Evolutionary conservation across 1,140 invertebrate species (phyloP).

Genomic region (Drosophila insularis): DNA sequence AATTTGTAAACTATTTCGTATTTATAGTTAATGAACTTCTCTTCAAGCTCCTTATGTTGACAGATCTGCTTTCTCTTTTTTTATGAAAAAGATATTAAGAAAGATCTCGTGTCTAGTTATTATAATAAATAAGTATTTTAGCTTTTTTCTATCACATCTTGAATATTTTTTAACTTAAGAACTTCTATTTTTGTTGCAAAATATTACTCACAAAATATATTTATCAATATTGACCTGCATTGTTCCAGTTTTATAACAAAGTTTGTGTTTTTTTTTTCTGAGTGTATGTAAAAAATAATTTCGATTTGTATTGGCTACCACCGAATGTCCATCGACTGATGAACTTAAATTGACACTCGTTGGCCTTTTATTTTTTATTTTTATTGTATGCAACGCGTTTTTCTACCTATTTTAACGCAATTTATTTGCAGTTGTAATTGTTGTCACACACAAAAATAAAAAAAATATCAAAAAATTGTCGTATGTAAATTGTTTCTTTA

Average conservation of each 20-base stretch:
- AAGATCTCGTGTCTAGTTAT: no score
- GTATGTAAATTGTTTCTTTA: slow-evolving; percentile 76
- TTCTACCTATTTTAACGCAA: slow-evolving; percentile 73
- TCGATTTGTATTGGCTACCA: slow-evolving; percentile 30
- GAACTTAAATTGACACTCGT: slow-evolving; percentile 72
- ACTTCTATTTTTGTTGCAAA: no score
- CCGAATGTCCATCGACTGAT: slow-evolving; percentile 40
- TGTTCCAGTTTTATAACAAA: slow-evolving; percentile 9
- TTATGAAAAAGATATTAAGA: no score
- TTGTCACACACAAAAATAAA: slow-evolving; percentile 10
- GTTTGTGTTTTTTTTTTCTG: slow-evolving; percentile 30
- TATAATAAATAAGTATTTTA: no score
- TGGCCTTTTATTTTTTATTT: slow-evolving; percentile 55
- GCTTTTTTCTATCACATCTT: no score
- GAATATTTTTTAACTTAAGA: no score
- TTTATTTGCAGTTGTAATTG: slow-evolving; percentile 76
- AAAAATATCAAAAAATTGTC: slow-evolving; percentile 45
- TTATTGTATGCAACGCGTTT: slow-evolving; percentile 18
- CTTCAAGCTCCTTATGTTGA: no score
- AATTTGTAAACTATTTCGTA: no score
- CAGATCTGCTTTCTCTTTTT: no score
- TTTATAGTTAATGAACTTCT: no score
- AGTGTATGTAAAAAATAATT: slow-evolving; percentile 17
- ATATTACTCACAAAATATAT: slow-evolving; percentile 11
- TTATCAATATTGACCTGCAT: slow-evolving; percentile 48